These are phyloP conservation scores for Andrena bucephala DNA, from an alignment of 2,888 invertebrate genomes.

Conservation along the genomic window DNA sequence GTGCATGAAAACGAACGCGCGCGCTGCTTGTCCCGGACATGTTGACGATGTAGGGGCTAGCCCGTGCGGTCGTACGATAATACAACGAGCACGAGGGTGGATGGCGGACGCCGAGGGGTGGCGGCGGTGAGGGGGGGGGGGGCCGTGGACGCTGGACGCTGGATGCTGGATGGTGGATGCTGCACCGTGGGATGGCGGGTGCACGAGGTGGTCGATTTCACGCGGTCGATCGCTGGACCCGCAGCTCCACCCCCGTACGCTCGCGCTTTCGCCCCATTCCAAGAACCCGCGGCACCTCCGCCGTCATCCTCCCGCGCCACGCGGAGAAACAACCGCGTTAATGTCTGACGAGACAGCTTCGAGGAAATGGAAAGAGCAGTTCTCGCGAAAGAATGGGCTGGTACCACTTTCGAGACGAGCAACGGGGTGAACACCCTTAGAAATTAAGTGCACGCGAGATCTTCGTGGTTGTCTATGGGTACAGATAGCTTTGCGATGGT, in stretches of 20 bases:
- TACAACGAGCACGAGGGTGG: conserved; percentile 76
- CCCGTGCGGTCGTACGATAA: conserved; percentile 80
- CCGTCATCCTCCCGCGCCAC: background rate
- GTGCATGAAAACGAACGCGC: conserved; percentile 48
- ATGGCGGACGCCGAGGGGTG: conserved; percentile 48
- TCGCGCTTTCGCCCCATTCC: conserved; percentile 63
- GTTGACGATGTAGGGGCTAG: conserved; percentile 82
- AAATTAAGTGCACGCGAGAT: no score
- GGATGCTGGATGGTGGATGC: conserved; percentile 55
- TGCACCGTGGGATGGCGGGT: conserved; percentile 59
- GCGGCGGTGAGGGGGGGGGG: conserved; percentile 30
- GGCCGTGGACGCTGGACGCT: conserved; percentile 57
- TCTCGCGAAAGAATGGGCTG: background rate
- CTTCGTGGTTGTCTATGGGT: no score
- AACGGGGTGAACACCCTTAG: no score
- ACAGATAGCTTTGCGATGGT: no score
- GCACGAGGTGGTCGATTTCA: conserved; percentile 77
- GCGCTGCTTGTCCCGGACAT: conserved; percentile 74
- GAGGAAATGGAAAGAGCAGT: no score
- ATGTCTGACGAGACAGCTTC: background rate
- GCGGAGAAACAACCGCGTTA: background rate
- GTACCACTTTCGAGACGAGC: background rate
- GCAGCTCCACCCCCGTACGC: conserved; percentile 75
- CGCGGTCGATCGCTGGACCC: conserved; percentile 79
- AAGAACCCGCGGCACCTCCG: conserved; percentile 35